Percentiles rank a stretch among this genome's conserved stretches.
phyloP scores from a whole-genome alignment of 2,113 vertebrate genomes.

The Pyrgilauda ruficollis region DNA sequence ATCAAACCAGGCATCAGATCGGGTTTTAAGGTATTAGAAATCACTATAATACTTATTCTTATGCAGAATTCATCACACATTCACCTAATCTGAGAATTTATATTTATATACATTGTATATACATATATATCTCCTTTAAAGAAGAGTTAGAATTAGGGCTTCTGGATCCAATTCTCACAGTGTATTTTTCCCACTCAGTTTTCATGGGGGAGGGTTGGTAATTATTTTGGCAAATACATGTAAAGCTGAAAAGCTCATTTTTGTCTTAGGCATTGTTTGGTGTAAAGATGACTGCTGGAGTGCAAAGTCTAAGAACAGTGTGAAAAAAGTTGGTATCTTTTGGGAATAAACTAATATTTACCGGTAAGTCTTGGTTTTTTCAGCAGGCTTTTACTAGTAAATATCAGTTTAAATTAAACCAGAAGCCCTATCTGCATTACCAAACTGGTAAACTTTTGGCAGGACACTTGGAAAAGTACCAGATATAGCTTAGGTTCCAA shows the following conservation, averaged over 20 bases:
- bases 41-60: slow-evolving; percentile 71
- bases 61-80: slow-evolving; percentile 70
- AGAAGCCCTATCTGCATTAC: slow-evolving; percentile 67
- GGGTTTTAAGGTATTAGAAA: slow-evolving; percentile 93
- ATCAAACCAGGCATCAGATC: slow-evolving; percentile 93
- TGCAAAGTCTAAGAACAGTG: slow-evolving; percentile 75
- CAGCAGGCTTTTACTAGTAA: slow-evolving; percentile 78
- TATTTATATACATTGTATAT: slow-evolving; percentile 65
- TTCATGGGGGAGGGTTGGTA: slow-evolving; percentile 70
- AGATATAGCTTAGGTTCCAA: neutral
- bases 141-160: slow-evolving; percentile 71
- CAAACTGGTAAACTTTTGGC: slow-evolving; percentile 11
- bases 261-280: slow-evolving; percentile 77
- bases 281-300: slow-evolving; percentile 77
- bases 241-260: slow-evolving; percentile 77
- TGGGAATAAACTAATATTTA: slow-evolving; percentile 77
- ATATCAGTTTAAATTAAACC: slow-evolving; percentile 77
- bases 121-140: slow-evolving; percentile 60
- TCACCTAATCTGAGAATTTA: slow-evolving; percentile 66
- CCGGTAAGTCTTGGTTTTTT: slow-evolving; percentile 77
- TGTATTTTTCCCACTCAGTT: slow-evolving; percentile 64
- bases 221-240: slow-evolving; percentile 72
- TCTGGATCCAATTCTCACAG: slow-evolving; percentile 68
- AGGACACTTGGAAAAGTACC: slow-evolving; percentile 8
- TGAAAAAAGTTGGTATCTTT: slow-evolving; percentile 77